A percentile compares a stretch with the other conserved stretches of the same genome.
Evolutionary conservation across 2,797 vertebrate species (phyloP).

Genomic region (Toxotes lorentzi): DNA sequence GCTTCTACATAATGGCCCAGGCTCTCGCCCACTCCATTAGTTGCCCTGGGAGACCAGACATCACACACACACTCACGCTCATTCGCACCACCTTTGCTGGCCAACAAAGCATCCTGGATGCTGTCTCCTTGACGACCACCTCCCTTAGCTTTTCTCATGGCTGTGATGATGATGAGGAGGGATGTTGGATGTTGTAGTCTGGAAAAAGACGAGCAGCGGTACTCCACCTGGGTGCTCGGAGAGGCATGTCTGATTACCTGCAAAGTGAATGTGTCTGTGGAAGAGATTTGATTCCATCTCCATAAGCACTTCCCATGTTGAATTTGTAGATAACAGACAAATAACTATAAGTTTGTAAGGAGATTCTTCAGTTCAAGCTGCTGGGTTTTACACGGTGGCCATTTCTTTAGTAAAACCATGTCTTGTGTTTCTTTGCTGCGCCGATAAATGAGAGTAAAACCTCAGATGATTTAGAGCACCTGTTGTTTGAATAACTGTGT

Average conservation of each 20-base stretch:
- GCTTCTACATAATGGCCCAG: conserved; percentile 93
- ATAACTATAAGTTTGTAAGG: not conserved
- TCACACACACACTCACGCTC: conserved; percentile 76
- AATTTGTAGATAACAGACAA: not conserved
- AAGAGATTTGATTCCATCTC: conserved; percentile 11
- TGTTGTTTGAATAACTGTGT: not conserved
- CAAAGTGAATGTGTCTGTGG: not conserved
- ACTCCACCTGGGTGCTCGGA: conserved; percentile 23
- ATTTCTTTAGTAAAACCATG: not conserved
- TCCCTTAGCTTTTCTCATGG: conserved; percentile 85
- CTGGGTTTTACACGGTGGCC: not conserved
- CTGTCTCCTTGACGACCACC: conserved; percentile 90
- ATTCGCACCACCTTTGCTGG: conserved; percentile 81
- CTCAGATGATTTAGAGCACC: not conserved
- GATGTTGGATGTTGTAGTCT: conserved; percentile 59
- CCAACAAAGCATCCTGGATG: conserved; percentile 94
- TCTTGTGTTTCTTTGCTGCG: not conserved
- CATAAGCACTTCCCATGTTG: not conserved
- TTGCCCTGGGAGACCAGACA: conserved; percentile 96
- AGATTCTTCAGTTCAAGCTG: not conserved
- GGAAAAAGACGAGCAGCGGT: conserved; percentile 34
- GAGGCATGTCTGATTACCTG: conserved; percentile 32
- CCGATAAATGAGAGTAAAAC: not conserved
- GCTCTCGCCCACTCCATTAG: conserved; percentile 98
- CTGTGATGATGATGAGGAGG: conserved; percentile 58